Evolutionary conservation across 2,797 vertebrate genomes (phyloP), one percentile per base, ranked within the genome.

Genomic region (Sebastes itinus): DNA sequence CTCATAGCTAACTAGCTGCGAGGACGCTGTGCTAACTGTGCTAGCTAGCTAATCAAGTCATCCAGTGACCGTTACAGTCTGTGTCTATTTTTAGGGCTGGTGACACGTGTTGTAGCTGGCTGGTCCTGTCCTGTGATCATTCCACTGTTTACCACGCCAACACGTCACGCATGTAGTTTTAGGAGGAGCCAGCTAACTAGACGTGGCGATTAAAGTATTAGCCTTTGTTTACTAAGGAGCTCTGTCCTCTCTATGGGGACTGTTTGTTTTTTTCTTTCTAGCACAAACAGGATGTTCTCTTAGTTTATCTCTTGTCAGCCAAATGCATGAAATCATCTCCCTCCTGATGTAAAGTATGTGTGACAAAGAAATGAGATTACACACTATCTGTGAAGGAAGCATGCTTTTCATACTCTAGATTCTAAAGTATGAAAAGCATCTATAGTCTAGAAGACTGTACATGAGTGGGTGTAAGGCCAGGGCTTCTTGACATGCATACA

Each of bases 201-300:
- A 75, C 54, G 58, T 42, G 79, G 79, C 85, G 95, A 95, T 96
- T 95, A 94, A 94, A 93, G 94, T 90, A 89, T 96, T 95, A 95
- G 70, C 63, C 61, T 77, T 88, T 94, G 92, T 94, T 93, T 93
- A 91, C 90, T 35, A 66, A 81, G 58, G 32, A 78, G 33, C 72
- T 42, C 2, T 56, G 65, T 49, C 22, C 20, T 28, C 42, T 28
- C 42, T 66, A 7, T 38, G 56, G 56, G 46, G 49, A 64, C 22
- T 27, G 27, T 62, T 60, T 69, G 14, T 60, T 61, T 60, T 30
- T 12, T 25, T 56, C 27, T 35, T 32, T n/a, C 4, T 35, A 11
- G 12, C 62, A 30, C 27, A 22, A 35, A 32, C 25, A 35, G 0
- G 14, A 23, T 63, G 22, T 55, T 22, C 3, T n/a, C 6, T 12